Evolutionary conservation across 2,113 vertebrate species (phyloP), one percentile per base, ranked within the genome.

Genomic region (Anguilla japonica): DNA sequence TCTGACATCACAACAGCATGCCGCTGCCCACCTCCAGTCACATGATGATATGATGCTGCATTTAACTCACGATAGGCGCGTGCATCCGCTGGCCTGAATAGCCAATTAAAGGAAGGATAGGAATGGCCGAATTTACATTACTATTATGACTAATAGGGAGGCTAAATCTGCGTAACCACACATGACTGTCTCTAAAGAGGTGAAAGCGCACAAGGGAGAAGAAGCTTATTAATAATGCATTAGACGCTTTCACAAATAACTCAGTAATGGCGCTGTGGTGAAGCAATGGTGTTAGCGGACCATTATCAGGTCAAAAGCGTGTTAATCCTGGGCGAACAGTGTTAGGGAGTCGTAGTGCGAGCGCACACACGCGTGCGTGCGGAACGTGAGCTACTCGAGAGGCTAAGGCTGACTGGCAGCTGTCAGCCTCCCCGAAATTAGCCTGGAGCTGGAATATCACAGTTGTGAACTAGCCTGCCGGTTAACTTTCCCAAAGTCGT

Each of bases 1-100:
- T 82, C 14, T 88, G 85, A 91, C 85, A 87, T 83, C 79, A 85
- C 79, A 84, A 88, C 84, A 41, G 39, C 7, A 75, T 34, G n/a
- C n/a, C 2, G 71, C 11, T 13, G 26, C 29, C n/a, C 16, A 11
- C 71, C 71, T 34, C 71, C 60, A 26, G 22, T 67, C 60, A 29
- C 71, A 11, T 34, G 7, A 1, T 29, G 6, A 13, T 3, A 34
- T 34, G n/a, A 75, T 22, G 26, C 60, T 11, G 22, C 22, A 26
- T 26, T 67, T 67, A 20, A 67, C 18, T 5, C 60, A 26, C 60
- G 22, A 26, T 26, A 67, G 5, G 22, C 22, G 8, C 16, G 26
- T 26, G 60, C 5, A 67, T 67, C 22, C 26, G 18, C 60, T 67
- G 60, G 18, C 57, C 57, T 60, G 57, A 18, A 60, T 18, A 9